Evolutionary conservation across 2,797 vertebrate species (phyloP), one percentile per base, ranked within the genome.

Genomic region (Sylvilagus floridanus): DNA sequence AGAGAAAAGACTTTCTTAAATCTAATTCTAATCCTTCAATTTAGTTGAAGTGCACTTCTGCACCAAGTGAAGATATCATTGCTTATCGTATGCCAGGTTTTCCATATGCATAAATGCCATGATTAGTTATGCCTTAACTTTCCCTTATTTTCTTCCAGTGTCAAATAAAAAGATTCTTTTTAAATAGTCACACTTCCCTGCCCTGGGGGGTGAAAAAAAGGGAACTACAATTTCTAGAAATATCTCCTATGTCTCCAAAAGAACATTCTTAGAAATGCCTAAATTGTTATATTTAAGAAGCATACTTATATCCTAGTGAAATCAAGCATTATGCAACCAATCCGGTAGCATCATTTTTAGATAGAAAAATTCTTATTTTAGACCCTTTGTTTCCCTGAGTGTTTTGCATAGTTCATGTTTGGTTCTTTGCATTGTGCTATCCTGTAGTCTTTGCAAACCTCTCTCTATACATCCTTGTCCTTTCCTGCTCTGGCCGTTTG

Each of bases 191-290:
- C 7, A 84, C 1, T 85, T 85, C n/a, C 13, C 28, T 60, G 6
- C 21, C 52, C 57, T 81, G 22, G 37, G 42, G 28, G 26, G 52
- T 84, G 9, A 8, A 93, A 22, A 16, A 28, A 32, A 8, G 62
- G 22, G 14, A 82, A 93, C 37, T 86, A 81, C 1, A 47, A 7
- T 85, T 94, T 94, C 30, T 84, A 87, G 81, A 91, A 93, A 94
- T 69, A 57, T 14, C 63, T 90, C 71, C 32, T 54, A 28, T 16
- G 85, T 82, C 30, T 82, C 37, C 24, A 88, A 84, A 30, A 87
- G 24, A 65, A 62, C 6, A 8, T 54, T 81, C 62, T 87, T 87
- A 90, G 73, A 88, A 82, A 92, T 42, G 52, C 16, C 35, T 90
- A 87, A 79, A 14, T 71, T 35, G 60, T 57, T 90, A 24, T 73